Conservation (phyloP, 2,797 vertebrate genomes). For the Eleutherodactylus coqui region DNA sequence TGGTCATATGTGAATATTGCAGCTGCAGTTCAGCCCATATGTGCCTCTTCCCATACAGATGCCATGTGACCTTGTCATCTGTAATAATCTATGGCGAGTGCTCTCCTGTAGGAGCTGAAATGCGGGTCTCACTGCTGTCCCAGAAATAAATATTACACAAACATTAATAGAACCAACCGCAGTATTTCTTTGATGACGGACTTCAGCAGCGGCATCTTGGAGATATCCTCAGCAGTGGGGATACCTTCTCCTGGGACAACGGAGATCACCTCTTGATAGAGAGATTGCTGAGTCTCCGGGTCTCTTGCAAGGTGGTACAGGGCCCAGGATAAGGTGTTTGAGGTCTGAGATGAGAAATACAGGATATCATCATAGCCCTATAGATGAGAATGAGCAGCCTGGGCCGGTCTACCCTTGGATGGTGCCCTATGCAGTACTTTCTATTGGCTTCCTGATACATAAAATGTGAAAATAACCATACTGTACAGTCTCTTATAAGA, state of each 20-base stretch:
- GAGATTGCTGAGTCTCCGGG: conserved; percentile 74
- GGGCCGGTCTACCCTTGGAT: not conserved
- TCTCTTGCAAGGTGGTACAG: conserved; percentile 81
- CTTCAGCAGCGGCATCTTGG: conserved; percentile 87
- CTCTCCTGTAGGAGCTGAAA: too few species aligned
- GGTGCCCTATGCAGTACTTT: not conserved
- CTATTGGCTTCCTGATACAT: too few species aligned
- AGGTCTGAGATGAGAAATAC: conserved; percentile 68
- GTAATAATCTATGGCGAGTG: too few species aligned
- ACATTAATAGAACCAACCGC: conserved; percentile 76
- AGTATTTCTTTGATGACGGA: conserved; percentile 90
- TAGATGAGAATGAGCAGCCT: too few species aligned
- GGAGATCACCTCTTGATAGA: conserved; percentile 81
- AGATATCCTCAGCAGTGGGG: conserved; percentile 81
- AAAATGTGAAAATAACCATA: too few species aligned
- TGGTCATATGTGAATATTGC: too few species aligned
- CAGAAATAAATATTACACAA: not conserved
- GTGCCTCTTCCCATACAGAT: too few species aligned
- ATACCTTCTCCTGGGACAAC: conserved; percentile 75
- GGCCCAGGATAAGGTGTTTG: conserved; percentile 77
- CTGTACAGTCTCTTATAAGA: too few species aligned
- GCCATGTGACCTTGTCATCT: too few species aligned
- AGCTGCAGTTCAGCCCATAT: too few species aligned
- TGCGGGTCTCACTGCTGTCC: too few species aligned
- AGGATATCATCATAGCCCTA: not conserved